Conservation (phyloP, 2,113 vertebrate species). For the Cottus gobio region DNA sequence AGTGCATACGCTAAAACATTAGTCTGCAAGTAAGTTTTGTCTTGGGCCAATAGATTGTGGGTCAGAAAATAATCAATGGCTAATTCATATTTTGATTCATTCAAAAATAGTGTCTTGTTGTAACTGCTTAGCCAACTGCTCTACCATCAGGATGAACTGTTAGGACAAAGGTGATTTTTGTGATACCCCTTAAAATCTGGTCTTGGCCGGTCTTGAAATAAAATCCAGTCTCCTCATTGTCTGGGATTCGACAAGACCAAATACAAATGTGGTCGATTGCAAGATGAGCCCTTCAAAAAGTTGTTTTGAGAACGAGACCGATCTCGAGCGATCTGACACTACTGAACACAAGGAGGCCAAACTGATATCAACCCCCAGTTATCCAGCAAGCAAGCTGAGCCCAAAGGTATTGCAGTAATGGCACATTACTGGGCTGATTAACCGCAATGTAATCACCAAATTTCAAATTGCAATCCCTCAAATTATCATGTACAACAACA, state of each 20-base stretch:
- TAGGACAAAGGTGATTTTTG: not conserved
- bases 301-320: too few species aligned
- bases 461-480: constrained; percentile 1
- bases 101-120: not conserved
- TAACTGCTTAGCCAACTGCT: not conserved
- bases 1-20: not conserved
- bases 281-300: too few species aligned
- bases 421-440: not conserved
- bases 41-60: not conserved
- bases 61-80: not conserved
- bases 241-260: too few species aligned
- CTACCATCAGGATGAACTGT: not conserved
- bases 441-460: not conserved
- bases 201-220: too few species aligned
- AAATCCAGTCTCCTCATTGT: too few species aligned
- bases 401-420: not conserved
- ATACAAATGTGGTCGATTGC: too few species aligned
- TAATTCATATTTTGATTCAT: not conserved
- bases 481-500: constrained; percentile 11
- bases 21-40: not conserved
- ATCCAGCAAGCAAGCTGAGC: not conserved
- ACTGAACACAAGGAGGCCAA: too few species aligned
- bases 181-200: not conserved
- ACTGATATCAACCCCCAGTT: not conserved
- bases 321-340: too few species aligned